These are phyloP conservation scores for Falco berigora DNA, from an alignment of 2,797 vertebrate genomes.

Conservation along the genomic window DNA sequence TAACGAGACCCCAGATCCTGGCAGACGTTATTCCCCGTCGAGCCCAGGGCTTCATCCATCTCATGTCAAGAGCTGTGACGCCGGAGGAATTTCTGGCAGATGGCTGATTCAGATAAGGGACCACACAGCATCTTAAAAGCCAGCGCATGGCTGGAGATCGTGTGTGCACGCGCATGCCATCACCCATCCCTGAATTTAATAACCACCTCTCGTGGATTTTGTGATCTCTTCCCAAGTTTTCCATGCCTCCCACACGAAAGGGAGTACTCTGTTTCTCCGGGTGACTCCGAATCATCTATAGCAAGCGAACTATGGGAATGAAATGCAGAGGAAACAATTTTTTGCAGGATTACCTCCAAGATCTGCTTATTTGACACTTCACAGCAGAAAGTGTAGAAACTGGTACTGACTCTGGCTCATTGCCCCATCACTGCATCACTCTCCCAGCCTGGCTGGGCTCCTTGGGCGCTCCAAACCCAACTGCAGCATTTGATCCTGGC, in stretches of 20 bases:
- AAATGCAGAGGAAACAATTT: not conserved
- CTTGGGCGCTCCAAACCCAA: not conserved
- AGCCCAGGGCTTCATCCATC: not conserved
- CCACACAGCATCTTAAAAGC: not conserved
- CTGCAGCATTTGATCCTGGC: not conserved
- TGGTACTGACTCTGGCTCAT: not conserved
- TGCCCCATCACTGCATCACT: not conserved
- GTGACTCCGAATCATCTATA: not conserved
- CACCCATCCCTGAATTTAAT: not conserved
- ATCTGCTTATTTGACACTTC: slow-evolving; percentile 57
- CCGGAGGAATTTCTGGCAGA: not conserved
- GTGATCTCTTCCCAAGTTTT: not conserved
- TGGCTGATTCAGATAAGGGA: not conserved
- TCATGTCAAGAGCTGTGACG: not conserved
- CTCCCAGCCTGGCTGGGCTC: rapidly evolving
- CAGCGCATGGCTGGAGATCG: not conserved
- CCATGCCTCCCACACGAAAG: not conserved
- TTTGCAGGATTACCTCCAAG: slow-evolving; percentile 77
- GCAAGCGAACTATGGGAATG: not conserved
- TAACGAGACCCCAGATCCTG: not conserved
- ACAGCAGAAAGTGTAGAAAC: not conserved
- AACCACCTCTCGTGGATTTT: rapidly evolving
- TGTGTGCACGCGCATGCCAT: rapidly evolving
- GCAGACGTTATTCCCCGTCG: rapidly evolving
- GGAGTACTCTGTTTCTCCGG: not conserved